Evolutionary conservation across 1,140 invertebrate genomes (phyloP).

Genomic region (Hirudo medicinalis): DNA sequence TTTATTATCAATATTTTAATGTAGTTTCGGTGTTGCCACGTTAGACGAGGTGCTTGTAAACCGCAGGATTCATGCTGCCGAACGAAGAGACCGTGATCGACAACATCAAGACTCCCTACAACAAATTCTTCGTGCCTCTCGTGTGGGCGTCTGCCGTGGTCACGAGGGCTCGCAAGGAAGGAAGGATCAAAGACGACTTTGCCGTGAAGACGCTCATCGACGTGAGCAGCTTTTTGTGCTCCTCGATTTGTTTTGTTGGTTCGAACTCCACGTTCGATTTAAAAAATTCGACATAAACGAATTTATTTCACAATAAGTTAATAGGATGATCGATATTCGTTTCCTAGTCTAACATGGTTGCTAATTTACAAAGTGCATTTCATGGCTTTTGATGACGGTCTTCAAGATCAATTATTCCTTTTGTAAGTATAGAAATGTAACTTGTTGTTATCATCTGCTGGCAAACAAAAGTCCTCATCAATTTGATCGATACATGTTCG

Average conservation of each 20-base stretch:
- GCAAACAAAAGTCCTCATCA: no score
- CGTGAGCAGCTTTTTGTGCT: constrained; percentile 41
- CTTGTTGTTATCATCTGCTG: no score
- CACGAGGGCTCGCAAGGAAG: constrained; percentile 68
- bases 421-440: no score
- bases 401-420: no score
- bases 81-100: constrained; percentile 65
- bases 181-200: constrained; percentile 77
- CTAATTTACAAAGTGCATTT: no score
- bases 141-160: constrained; percentile 82
- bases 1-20: neutral
- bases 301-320: no score
- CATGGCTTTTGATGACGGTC: no score
- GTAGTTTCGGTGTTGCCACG: neutral
- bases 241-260: neutral
- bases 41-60: no score
- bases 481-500: no score
- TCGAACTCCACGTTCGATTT: neutral
- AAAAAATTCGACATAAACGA: neutral
- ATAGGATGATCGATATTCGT: no score
- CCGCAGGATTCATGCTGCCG: constrained; percentile 57
- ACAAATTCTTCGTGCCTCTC: constrained; percentile 85
- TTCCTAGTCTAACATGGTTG: no score
- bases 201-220: constrained; percentile 79
- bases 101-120: constrained; percentile 58